These are phyloP conservation scores for Chelon labrosus DNA, from an alignment of 2,797 vertebrate genomes.

Conservation along the genomic window DNA sequence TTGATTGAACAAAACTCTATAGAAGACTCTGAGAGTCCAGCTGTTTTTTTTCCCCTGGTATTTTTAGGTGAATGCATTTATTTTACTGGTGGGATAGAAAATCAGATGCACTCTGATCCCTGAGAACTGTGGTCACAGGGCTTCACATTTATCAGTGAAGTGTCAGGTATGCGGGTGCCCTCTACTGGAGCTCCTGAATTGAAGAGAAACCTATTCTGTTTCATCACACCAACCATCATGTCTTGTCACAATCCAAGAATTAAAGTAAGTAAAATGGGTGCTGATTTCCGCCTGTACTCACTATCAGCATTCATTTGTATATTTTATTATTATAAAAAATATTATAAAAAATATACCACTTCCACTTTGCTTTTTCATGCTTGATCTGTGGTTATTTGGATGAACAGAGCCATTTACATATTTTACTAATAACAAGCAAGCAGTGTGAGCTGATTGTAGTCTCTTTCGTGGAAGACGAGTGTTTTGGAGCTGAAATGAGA, in stretches of 20 bases:
- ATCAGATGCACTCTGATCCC: constrained; percentile 23
- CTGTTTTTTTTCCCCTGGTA: neutral
- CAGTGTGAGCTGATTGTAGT: constrained; percentile 10
- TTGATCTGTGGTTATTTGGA: neutral
- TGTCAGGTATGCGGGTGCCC: constrained; percentile 51
- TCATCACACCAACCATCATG: constrained; percentile 3
- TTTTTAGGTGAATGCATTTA: constrained; percentile 34
- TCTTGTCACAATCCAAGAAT: neutral
- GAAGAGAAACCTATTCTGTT: constrained; percentile 8
- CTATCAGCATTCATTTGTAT: neutral
- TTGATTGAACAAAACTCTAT: no score
- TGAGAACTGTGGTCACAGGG: neutral
- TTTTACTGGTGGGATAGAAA: constrained; percentile 3
- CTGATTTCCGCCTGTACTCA: neutral
- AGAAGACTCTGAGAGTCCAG: neutral
- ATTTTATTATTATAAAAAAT: no score
- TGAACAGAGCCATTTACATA: neutral
- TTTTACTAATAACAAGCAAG: constrained; percentile 8
- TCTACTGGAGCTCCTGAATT: constrained; percentile 57
- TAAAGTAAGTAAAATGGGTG: neutral
- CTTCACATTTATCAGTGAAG: constrained; percentile 27
- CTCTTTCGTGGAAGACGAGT: constrained; percentile 20
- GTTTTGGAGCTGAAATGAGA: constrained; percentile 36
- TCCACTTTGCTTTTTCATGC: neutral
- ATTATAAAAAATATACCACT: neutral